Conservation (phyloP, 2,888 invertebrate species). For the Aphrophora alni region DNA sequence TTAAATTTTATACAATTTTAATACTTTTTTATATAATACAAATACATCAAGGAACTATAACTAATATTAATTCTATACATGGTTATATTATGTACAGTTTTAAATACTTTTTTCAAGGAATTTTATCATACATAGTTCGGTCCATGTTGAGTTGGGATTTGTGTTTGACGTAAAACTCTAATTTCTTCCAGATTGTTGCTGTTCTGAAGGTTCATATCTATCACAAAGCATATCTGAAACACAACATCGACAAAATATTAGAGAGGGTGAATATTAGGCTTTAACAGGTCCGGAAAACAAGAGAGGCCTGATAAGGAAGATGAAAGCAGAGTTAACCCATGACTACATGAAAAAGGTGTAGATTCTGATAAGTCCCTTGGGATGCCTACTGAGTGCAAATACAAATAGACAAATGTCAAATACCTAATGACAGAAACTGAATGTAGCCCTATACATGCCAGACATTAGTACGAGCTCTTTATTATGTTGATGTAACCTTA, state of each 20-base stretch:
- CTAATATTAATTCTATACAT: not conserved
- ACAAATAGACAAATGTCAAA: no score
- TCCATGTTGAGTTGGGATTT: not conserved
- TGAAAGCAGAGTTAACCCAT: no score
- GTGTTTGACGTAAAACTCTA: not conserved
- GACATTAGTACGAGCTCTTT: no score
- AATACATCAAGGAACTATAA: not conserved
- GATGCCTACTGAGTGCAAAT: no score
- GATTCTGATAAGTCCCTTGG: no score
- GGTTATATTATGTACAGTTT: not conserved
- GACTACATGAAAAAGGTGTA: no score
- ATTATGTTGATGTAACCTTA: no score
- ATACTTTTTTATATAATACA: not conserved
- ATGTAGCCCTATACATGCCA: no score
- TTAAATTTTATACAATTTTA: not conserved
- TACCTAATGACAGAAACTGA: no score
- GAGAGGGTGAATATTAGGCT: no score
- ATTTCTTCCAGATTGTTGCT: constrained; percentile 15
- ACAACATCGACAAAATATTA: not conserved
- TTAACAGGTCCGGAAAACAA: no score
- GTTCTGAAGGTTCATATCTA: constrained; percentile 18
- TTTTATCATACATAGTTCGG: constrained; percentile 17
- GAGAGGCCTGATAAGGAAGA: no score
- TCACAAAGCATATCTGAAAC: constrained; percentile 19
- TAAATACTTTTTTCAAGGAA: not conserved